Conservation (phyloP, 2,113 vertebrate genomes). For the Mus musculus region DNA sequence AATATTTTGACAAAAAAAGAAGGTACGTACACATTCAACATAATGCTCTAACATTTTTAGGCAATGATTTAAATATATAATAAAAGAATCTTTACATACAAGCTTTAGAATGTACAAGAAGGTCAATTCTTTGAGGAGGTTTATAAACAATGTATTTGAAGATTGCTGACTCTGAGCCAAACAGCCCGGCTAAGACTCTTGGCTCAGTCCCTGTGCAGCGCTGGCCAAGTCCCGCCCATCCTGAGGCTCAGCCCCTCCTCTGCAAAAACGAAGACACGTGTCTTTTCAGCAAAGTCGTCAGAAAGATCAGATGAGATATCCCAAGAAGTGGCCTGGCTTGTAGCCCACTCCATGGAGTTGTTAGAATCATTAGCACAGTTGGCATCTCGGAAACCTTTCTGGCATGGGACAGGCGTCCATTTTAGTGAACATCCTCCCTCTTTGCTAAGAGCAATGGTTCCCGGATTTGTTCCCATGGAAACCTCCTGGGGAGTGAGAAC, state of each 20-base stretch:
- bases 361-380: background rate
- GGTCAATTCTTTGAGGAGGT: background rate
- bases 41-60: background rate
- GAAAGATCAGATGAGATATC: conserved; percentile 53
- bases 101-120: conserved; percentile 18
- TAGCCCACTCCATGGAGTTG: conserved; percentile 8
- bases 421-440: background rate
- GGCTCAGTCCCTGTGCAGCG: background rate
- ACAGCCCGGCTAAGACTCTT: background rate
- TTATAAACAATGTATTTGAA: conserved; percentile 31
- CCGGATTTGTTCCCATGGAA: conserved; percentile 32
- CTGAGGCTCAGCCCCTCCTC: conserved; percentile 20
- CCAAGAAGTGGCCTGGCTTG: conserved; percentile 33
- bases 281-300: background rate
- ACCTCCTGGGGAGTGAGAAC: background rate
- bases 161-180: background rate
- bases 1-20: conserved; percentile 11
- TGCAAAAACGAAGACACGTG: conserved; percentile 37
- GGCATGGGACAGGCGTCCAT: background rate
- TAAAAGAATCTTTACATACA: conserved; percentile 23
- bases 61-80: background rate
- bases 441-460: background rate
- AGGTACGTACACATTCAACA: background rate
- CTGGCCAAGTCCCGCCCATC: conserved; percentile 17
- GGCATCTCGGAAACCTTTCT: conserved; percentile 49